Percentiles rank a stretch among this genome's conserved stretches.
Evolutionary conservation across 2,113 vertebrate species (phyloP).

Genomic region (Zosterops japonicus): DNA sequence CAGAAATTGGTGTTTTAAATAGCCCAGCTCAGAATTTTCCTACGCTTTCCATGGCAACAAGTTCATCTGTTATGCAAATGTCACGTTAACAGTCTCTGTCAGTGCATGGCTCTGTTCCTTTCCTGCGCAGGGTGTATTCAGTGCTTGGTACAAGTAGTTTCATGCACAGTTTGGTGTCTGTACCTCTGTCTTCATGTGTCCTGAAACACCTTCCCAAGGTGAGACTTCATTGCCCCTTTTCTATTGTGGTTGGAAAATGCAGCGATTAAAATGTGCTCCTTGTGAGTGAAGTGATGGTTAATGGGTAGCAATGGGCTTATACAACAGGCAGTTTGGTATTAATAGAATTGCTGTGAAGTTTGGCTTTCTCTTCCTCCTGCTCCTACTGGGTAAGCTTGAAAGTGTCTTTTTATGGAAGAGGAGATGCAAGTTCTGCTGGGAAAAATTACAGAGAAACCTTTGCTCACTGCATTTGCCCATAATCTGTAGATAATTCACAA

Average conservation of each 20-base stretch:
- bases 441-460: not conserved
- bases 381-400: not conserved
- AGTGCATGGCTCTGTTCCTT: not conserved
- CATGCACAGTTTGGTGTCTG: not conserved
- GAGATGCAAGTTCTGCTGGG: not conserved
- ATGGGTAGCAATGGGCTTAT: not conserved
- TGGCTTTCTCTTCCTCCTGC: not conserved
- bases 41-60: slow-evolving; percentile 44
- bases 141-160: not conserved
- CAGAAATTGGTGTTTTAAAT: slow-evolving; percentile 43
- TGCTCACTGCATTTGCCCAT: not conserved
- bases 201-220: not conserved
- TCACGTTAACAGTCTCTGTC: not conserved
- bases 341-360: not conserved
- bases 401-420: not conserved
- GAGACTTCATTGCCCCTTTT: not conserved
- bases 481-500: not conserved
- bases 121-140: not conserved
- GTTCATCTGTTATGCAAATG: slow-evolving; percentile 41
- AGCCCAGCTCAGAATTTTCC: slow-evolving; percentile 38
- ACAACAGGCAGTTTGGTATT: not conserved
- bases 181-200: not conserved
- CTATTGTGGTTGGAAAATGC: not conserved
- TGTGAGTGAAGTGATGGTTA: not conserved
- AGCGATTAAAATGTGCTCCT: not conserved